Percentiles rank a stretch among this genome's conserved stretches.
phyloP scores from a whole-genome alignment of 2,888 invertebrate species.

The Dendrolimus houi region DNA sequence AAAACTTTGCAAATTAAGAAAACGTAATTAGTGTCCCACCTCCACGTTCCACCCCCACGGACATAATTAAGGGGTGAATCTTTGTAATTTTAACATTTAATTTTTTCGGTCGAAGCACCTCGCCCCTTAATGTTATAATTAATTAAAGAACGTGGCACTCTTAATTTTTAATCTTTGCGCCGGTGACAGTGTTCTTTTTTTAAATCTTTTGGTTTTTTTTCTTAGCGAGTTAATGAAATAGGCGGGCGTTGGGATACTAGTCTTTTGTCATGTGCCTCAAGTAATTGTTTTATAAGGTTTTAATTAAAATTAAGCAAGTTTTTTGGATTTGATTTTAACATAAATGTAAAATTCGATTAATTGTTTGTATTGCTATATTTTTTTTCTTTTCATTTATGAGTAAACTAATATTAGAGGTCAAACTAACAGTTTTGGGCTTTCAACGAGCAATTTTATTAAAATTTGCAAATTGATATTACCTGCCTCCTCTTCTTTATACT shows the following conservation, averaged over 20 bases:
- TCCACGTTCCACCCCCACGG: conserved; percentile 26
- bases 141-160: conserved; percentile 16
- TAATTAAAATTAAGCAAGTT: too few species aligned
- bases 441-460: too few species aligned
- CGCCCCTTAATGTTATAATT: neutral
- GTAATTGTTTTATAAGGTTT: too few species aligned
- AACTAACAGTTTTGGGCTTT: too few species aligned
- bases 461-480: too few species aligned
- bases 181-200: conserved; percentile 54
- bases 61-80: conserved; percentile 73
- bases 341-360: too few species aligned
- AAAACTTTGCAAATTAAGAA: conserved; percentile 73
- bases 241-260: neutral
- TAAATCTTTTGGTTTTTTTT: neutral
- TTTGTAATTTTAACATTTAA: conserved; percentile 75
- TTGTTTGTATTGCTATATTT: too few species aligned
- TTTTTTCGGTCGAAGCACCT: conserved; percentile 38
- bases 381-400: too few species aligned
- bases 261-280: too few species aligned
- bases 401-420: too few species aligned
- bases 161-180: conserved; percentile 69
- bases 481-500: too few species aligned
- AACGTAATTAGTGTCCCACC: conserved; percentile 64
- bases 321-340: too few species aligned
- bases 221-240: neutral